Conservation (phyloP, 2,888 invertebrate species). For the Blomia tropicalis region DNA sequence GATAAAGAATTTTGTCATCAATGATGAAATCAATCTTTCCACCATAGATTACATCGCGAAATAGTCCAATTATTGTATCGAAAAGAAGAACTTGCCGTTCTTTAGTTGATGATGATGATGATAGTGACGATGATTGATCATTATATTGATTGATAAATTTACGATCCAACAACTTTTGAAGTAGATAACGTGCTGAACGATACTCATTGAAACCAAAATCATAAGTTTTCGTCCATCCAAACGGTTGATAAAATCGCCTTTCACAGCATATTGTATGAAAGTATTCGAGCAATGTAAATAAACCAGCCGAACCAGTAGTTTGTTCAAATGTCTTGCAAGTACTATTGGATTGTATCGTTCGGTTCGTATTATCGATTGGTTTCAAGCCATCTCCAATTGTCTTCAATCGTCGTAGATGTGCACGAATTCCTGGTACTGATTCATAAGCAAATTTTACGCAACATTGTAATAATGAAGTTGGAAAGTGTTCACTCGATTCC, state of each 20-base stretch:
- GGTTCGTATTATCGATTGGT: too few species aligned
- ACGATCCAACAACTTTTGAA: constrained; percentile 34
- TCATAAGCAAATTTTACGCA: constrained; percentile 24
- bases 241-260: constrained; percentile 74
- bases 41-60: constrained; percentile 64
- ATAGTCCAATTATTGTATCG: constrained; percentile 58
- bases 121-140: too few species aligned
- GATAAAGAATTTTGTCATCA: constrained; percentile 50
- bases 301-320: neutral
- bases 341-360: neutral
- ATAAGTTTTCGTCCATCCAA: constrained; percentile 76
- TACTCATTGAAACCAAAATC: constrained; percentile 71
- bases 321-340: neutral
- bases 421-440: constrained; percentile 22
- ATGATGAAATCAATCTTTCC: constrained; percentile 63
- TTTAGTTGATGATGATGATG: neutral
- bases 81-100: constrained; percentile 41
- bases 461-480: constrained; percentile 17
- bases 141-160: neutral
- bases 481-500: constrained; percentile 21
- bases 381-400: neutral
- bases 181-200: constrained; percentile 52
- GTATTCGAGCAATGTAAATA: constrained; percentile 50
- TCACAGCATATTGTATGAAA: constrained; percentile 74
- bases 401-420: constrained; percentile 13